These are phyloP conservation scores for Deroptyus accipitrinus DNA, from an alignment of 2,113 vertebrate genomes.

Conservation along the genomic window DNA sequence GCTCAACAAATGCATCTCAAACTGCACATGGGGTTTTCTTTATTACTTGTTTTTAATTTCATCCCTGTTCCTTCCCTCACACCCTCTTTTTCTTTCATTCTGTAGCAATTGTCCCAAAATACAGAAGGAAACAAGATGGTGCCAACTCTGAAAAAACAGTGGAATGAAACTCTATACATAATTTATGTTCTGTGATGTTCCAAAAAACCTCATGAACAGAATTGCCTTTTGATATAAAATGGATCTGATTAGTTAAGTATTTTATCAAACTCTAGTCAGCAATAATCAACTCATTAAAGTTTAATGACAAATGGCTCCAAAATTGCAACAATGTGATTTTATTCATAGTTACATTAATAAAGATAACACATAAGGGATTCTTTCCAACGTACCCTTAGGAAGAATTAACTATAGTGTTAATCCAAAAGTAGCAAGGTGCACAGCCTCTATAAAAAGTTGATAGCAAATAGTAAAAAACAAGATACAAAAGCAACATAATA, in stretches of 20 bases:
- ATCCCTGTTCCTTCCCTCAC: neutral
- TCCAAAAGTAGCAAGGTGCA: accelerated
- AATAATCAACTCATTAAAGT: neutral
- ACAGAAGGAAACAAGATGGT: neutral
- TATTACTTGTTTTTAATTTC: neutral
- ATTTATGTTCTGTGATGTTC: neutral
- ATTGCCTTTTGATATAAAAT: neutral
- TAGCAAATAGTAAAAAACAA: neutral
- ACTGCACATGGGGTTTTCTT: neutral
- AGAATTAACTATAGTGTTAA: neutral
- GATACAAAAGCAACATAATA: neutral
- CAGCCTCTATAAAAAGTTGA: neutral
- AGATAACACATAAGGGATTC: neutral
- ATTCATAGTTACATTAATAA: neutral
- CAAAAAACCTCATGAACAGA: neutral
- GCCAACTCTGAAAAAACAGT: neutral
- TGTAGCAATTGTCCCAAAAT: neutral
- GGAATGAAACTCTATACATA: neutral
- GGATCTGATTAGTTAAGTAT: neutral
- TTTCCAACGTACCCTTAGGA: neutral
- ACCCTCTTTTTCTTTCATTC: neutral
- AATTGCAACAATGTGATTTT: neutral
- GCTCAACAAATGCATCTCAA: neutral
- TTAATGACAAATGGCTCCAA: neutral
- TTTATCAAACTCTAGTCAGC: neutral